Evolutionary conservation across 2,113 vertebrate genomes (phyloP), one percentile per base, ranked within the genome.

Genomic region (Patagioenas fasciata): DNA sequence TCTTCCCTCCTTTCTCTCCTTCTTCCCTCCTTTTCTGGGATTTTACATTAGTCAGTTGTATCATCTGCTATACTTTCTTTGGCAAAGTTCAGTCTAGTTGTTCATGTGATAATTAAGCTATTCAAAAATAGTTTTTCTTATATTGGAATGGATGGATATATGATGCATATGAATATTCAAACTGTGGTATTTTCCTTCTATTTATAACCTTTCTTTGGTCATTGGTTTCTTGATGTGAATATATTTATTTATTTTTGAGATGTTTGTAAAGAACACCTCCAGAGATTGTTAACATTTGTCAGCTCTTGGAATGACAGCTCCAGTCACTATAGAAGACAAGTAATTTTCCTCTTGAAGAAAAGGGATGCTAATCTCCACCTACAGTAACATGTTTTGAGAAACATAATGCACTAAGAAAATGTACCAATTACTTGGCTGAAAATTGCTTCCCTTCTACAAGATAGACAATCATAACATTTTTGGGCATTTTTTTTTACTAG

Each of bases 271-370:
- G 95, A 93, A 91, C 75, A 97, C 71, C 87, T 97, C 84, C 89
- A 96, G 93, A 95, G 95, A 97, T 95, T 96, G 98, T 98, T 98
- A 98, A 93, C 97, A 97, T 98, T 98, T 98, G 97, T 98, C 97
- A 98, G 91, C 93, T 94, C 90, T 91, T 91, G 70, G 97, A 97
- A 96, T 98, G 97, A 98, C 97, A 98, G 97, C 94, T 97, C 94
- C 95, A 97, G 97, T 98, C 97, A 97, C 95, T 96, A 72, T 74
- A 95, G 95, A 95, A 97, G 97, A 98, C 97, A 97, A 98, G 97
- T 97, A 96, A 98, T 98, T 97, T 98, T 98, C 85, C 96, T 69
- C 92, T 94, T 83, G 78, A 97, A 97, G 97, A 97, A 97, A 97
- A 95, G 91, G 93, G 93, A 98, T 97, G 97, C 96, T 98, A 98